Evolutionary conservation across 2,888 invertebrate species (phyloP), one percentile per base, ranked within the genome.

Genomic region (Polymixis flavicincta): DNA sequence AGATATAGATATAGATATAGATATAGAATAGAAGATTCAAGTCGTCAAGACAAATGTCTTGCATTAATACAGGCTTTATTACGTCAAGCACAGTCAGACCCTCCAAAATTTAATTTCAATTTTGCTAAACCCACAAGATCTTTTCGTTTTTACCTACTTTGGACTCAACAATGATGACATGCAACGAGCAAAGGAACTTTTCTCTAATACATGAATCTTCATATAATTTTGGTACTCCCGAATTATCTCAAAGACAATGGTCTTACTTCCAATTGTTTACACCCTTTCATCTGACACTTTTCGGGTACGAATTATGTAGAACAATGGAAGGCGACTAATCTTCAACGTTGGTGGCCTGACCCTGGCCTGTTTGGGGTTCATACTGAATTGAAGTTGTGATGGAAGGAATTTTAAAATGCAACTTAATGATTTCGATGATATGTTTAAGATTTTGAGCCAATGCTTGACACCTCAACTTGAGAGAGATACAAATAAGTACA

Each of bases 221-320:
- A 48, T 60, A 54, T 32, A 54, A 57, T 52, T 54, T 60, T 65
- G 25, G 42, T 72, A 70, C 55, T 76, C 72, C 83, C 65, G 64
- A 83, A 84, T 87, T 74, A 81, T 76, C 68, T 55, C 71, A 32
- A 80, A 69, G 66, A 88, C 88, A 83, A 88, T 86, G 71, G 73
- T 54, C 65, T 63, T 64, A 80, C 65, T 50, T 73, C 52, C 71
- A 69, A 80, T 88, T 75, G 59, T 69, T 61, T 37, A 28, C 52
- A 63, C 80, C 75, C 76, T 54, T 73, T 37, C 54, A 66, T 69
- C 37, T 61, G 45, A 48, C 64, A 57, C 37, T 37, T 48, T 77
- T 80, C 13, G 48, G 74, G 57, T 55, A 66, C 74, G 77, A 74
- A 85, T 87, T 78, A 85, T 66, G 55, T 65, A 55, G 73, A 78